Evolutionary conservation across 2,888 invertebrate genomes (phyloP).

Genomic region (Philereme transversata): DNA sequence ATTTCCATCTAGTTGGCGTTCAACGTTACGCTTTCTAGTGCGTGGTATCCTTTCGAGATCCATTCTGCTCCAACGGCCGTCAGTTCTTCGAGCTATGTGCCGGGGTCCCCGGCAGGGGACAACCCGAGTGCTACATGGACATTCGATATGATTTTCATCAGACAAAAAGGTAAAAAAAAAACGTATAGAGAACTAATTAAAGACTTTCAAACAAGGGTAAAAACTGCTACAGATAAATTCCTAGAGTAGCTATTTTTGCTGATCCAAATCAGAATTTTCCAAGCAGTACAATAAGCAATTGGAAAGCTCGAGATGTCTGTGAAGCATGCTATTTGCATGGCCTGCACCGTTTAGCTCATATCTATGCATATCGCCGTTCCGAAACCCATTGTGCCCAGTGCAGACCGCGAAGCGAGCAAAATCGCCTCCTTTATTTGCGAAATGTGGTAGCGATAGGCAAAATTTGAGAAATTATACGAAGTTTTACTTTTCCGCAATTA

Average conservation of each 20-base stretch:
- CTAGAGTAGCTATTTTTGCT: conserved; percentile 24
- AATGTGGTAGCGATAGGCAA: conserved; percentile 57
- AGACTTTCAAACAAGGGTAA: not conserved
- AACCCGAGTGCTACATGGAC: too few relatives aligned
- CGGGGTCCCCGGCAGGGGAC: too few relatives aligned
- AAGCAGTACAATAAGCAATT: conserved; percentile 52
- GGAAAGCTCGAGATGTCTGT: conserved; percentile 59
- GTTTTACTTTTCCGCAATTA: too few relatives aligned
- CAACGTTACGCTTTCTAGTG: too few relatives aligned
- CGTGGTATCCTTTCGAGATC: too few relatives aligned
- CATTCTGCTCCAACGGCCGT: too few relatives aligned
- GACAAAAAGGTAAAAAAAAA: too few relatives aligned
- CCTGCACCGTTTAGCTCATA: conserved; percentile 67
- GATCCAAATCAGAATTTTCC: conserved; percentile 42
- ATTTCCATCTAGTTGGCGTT: too few relatives aligned
- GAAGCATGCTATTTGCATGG: conserved; percentile 65
- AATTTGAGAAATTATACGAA: not conserved
- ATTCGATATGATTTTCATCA: too few relatives aligned
- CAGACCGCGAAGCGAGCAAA: conserved; percentile 76
- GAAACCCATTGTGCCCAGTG: conserved; percentile 74
- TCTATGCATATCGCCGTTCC: conserved; percentile 74
- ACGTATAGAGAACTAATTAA: not conserved
- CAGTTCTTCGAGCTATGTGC: too few relatives aligned
- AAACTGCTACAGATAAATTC: conserved; percentile 11
- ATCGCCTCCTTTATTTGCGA: conserved; percentile 73